Evolutionary conservation across 2,888 invertebrate species (phyloP).

Genomic region (Cryptocephalus moraei): DNA sequence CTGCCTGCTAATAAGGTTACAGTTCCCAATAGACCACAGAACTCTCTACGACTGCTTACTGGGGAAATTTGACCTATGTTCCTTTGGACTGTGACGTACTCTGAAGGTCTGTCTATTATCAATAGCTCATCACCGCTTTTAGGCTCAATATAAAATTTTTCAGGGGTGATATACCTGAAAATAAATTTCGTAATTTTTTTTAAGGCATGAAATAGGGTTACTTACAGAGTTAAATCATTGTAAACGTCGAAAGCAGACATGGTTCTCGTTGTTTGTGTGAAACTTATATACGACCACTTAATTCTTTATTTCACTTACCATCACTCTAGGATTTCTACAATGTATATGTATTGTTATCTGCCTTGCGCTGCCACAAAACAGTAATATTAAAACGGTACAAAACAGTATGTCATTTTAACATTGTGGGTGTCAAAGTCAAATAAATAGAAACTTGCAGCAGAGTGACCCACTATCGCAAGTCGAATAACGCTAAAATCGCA

Average conservation of each 20-base stretch:
- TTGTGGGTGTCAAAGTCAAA: too few species aligned
- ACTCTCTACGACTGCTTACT: slow-evolving; percentile 48
- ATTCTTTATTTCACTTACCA: too few species aligned
- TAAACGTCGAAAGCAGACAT: slow-evolving; percentile 24
- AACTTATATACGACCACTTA: too few species aligned
- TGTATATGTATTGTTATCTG: too few species aligned
- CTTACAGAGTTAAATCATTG: slow-evolving; percentile 28
- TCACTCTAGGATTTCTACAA: too few species aligned
- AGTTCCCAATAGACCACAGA: slow-evolving; percentile 83
- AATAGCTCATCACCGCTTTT: slow-evolving; percentile 64
- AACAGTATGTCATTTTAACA: too few species aligned
- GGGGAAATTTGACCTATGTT: slow-evolving; percentile 53
- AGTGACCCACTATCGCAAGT: too few species aligned
- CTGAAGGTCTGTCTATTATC: slow-evolving; percentile 68
- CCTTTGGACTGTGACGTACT: slow-evolving; percentile 24
- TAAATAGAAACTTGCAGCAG: too few species aligned
- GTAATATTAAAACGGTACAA: too few species aligned
- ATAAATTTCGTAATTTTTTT: background rate
- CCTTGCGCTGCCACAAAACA: too few species aligned
- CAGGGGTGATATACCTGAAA: slow-evolving; percentile 74
- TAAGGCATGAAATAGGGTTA: slow-evolving; percentile 2
- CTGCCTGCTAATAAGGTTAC: slow-evolving; percentile 76
- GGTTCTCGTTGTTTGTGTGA: too few species aligned
- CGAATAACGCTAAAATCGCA: too few species aligned
- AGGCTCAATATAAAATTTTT: slow-evolving; percentile 83